phyloP scores from a whole-genome alignment of 2,888 invertebrate species.

The Pocota personata region DNA sequence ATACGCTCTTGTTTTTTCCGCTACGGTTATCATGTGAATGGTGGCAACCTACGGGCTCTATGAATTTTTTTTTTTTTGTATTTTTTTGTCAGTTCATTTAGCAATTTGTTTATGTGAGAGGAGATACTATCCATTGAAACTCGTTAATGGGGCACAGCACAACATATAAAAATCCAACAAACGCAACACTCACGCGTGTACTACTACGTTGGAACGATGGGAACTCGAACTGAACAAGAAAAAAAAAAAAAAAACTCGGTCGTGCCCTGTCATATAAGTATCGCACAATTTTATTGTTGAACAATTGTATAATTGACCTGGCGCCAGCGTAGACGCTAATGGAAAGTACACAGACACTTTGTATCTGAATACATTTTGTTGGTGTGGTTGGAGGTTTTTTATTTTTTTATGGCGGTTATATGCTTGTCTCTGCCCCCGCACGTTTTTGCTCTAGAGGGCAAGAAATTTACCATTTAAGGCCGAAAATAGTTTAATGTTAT shows the following conservation, averaged over 20 bases:
- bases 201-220: not conserved
- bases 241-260: constrained; percentile 50
- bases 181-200: constrained; percentile 26
- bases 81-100: not conserved
- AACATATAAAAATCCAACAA: not conserved
- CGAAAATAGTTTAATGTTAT: constrained; percentile 30
- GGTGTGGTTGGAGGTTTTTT: constrained; percentile 9
- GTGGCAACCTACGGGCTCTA: not conserved
- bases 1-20: constrained; percentile 1
- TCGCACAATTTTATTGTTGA: constrained; percentile 61
- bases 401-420: not conserved
- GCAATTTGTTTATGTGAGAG: constrained; percentile 17
- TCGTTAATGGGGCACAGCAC: constrained; percentile 13
- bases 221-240: constrained; percentile 14
- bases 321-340: constrained; percentile 73
- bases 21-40: constrained; percentile 15
- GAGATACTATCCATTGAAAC: constrained; percentile 6
- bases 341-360: constrained; percentile 40
- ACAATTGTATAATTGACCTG: constrained; percentile 75
- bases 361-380: not conserved
- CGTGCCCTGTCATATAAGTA: constrained; percentile 41
- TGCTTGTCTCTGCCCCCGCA: not conserved
- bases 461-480: constrained; percentile 25
- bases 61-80: not conserved
- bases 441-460: not conserved